Conservation (phyloP, 2,113 vertebrate genomes). For the Percopsis transmontana region DNA sequence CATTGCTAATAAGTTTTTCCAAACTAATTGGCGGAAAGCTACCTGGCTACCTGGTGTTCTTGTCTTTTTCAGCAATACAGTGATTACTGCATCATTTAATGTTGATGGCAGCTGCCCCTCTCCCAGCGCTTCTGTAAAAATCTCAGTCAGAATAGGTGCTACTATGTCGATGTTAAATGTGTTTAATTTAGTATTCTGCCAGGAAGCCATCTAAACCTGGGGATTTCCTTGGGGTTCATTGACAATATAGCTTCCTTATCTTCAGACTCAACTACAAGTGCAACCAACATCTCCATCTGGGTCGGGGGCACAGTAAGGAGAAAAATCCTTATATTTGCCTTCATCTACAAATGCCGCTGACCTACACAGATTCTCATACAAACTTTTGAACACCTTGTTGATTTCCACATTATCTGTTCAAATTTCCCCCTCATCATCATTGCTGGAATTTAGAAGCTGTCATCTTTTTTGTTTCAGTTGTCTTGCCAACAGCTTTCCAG, state of each 20-base stretch:
- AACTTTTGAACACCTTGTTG: conserved; percentile 82
- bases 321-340: conserved; percentile 61
- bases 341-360: conserved; percentile 60
- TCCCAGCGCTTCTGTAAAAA: background rate
- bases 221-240: background rate
- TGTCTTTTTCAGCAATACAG: conserved; percentile 9
- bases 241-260: conserved; percentile 2
- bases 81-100: conserved; percentile 9
- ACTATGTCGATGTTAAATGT: background rate
- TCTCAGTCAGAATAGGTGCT: background rate
- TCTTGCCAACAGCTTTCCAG: background rate
- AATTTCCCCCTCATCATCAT: conserved; percentile 39
- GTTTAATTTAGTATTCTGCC: background rate
- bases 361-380: background rate
- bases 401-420: background rate
- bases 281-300: conserved; percentile 1
- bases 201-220: conserved; percentile 6
- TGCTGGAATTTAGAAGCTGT: conserved; percentile 56
- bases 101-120: background rate
- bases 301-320: background rate
- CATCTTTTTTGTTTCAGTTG: conserved; percentile 49
- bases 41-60: background rate
- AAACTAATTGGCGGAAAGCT: background rate
- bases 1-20: no score
- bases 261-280: background rate